A percentile compares a stretch with the other conserved stretches of the same genome.
phyloP scores from a whole-genome alignment of 2,113 vertebrate species.

The Macheiramphus alcinus region DNA sequence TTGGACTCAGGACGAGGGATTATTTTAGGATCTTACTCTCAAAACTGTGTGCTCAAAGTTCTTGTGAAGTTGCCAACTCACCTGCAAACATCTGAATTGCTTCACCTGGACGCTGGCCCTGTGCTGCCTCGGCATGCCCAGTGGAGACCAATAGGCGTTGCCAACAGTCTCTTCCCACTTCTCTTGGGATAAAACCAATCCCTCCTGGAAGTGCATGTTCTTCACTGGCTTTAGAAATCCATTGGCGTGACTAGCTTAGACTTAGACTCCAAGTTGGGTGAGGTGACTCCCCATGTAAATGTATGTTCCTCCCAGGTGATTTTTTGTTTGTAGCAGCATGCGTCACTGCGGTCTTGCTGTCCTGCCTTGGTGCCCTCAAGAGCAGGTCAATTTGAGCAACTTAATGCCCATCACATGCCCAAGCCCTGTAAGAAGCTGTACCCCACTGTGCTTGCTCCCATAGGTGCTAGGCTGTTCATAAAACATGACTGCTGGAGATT shows the following conservation, averaged over 20 bases:
- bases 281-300: neutral
- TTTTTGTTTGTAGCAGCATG: neutral
- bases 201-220: neutral
- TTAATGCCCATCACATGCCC: fast-evolving
- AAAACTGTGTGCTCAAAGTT: neutral
- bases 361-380: neutral
- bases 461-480: neutral
- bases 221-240: neutral
- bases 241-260: neutral
- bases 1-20: neutral
- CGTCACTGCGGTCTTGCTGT: neutral
- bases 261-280: neutral
- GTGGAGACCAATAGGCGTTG: neutral
- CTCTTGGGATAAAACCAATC: neutral
- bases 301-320: too few species aligned
- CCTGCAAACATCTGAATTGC: neutral
- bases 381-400: neutral
- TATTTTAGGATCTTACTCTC: neutral
- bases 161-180: neutral
- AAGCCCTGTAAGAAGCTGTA: neutral
- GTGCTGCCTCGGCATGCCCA: neutral
- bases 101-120: neutral
- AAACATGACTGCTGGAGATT: neutral
- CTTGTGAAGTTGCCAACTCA: neutral
- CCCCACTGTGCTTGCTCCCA: fast-evolving